Evolutionary conservation across 2,797 vertebrate genomes (phyloP).

Genomic region (Thripadectes ignobilis): DNA sequence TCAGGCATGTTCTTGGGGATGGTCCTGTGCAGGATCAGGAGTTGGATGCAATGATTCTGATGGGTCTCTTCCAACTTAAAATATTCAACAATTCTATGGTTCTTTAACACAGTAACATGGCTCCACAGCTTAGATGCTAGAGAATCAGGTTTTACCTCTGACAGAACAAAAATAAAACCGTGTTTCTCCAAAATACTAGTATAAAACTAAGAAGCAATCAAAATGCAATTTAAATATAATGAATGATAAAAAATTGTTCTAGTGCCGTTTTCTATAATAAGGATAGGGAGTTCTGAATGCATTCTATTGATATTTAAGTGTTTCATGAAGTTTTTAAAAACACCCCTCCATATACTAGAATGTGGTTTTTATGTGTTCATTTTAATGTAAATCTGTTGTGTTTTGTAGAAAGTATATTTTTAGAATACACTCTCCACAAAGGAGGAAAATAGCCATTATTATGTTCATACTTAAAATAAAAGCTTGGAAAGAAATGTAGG

Average conservation of each 20-base stretch:
- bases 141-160: background rate
- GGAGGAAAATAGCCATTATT: background rate
- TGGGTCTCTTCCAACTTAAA: background rate
- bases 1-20: background rate
- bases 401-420: conserved; percentile 27
- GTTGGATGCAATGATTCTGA: background rate
- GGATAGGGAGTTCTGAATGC: background rate
- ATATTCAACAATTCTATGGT: background rate
- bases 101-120: background rate
- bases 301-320: background rate
- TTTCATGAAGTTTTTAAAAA: background rate
- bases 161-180: background rate
- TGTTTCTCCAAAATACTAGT: background rate
- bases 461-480: background rate
- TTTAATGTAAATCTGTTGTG: background rate
- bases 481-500: background rate
- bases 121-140: background rate
- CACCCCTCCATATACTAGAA: background rate
- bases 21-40: background rate
- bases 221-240: conserved; percentile 1
- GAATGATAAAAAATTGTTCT: background rate
- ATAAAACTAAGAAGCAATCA: background rate
- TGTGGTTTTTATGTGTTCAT: conserved; percentile 41
- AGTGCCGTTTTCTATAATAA: background rate
- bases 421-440: conserved; percentile 6